Evolutionary conservation across 2,888 invertebrate species (phyloP), one percentile per base, ranked within the genome.

Genomic region (Caenorhabditis angaria): DNA sequence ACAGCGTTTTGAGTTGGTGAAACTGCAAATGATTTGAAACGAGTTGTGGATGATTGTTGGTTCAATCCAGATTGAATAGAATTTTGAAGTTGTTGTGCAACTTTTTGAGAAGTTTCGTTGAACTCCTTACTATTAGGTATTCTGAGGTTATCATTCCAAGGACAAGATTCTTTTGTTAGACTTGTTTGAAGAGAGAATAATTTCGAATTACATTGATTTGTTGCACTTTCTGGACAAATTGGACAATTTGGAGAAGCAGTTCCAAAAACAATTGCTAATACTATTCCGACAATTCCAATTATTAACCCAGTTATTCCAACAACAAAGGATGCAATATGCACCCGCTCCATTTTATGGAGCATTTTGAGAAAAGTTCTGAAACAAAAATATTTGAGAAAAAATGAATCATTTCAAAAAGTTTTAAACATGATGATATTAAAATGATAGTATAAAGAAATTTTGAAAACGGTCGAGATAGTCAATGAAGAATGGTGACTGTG

Each of bases 291-390:
- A 0, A 69, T 73, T 29, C 73, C 73, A 18, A 73, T 41, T 10
- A 65, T 27, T 6, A 65, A 24, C 35, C 73, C 73, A 51, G 63
- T 55, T 24, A 68, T 69, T 20, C 73, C 73, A 41, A 73, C 62
- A 55, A 60, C 62, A 54, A 73, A 73, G 6, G 68, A 73, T 51
- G 65, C 73, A 58, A 69, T 67, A 58, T 72, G 72, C 58, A 72
- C 61, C 58, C 65, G 27, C 56, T 57, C 63, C 48, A 72, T 61
- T 61, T 66, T 65, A 14, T 59, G 65, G 41, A 65, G 65, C 70
- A 69, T 69, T 48, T 48, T 48, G 5, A 5, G 12, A 32, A 8
- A 5, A 12, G 32, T 32, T 32, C 41, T 5, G 41, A 14, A 41
- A 41, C 10, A 10, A 12, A 14, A 41, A 14, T 10, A 12, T 41